Base-by-base conservation (phyloP, 2,888 invertebrate species). In the Phyto melanocephala region DNA sequence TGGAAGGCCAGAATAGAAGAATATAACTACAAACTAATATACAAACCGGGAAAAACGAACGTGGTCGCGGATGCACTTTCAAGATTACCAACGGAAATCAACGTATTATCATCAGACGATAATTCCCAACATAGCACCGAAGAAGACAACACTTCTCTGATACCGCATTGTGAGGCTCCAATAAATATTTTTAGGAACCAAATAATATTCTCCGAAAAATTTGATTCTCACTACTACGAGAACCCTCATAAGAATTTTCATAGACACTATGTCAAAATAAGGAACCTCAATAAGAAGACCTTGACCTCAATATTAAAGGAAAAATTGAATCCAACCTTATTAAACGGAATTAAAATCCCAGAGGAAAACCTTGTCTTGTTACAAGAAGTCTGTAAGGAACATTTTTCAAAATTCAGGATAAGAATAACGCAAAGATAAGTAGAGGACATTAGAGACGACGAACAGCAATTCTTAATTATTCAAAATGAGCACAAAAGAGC, bases 281-380 rank as follows among this genome's bases (percentile, higher is more conserved):
- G 35, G 11, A 54, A 54, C 8, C 15, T 56, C 35, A 15, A 56
- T 17, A 35, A 15, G 33, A 11, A 15, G n/a, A 28, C 5, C 28
- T 54, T 15, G 15, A 17, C 1, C 35, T 6, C n/a, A 45, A 17
- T 45, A 15, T 17, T 75, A 11, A 68, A 37, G n/a, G 67, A 72
- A 60, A 81, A 81, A 62, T 47, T 81, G 22, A 67, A 75, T 17
- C 24, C 62, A 17, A 54, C 56, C 7, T 20, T 74, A 33, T 0
- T 81, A n/a, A 77, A 71, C 17, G 80, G 77, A 11, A 81, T 71
- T 15, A 60, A 60, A 54, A 67, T 80, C 5, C 67, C 60, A 10
- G 62, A 40, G 17, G 54, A n/a, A n/a, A n/a, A n/a, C n/a, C n/a
- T n/a, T n/a, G n/a, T n/a, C n/a, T n/a, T n/a, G n/a, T n/a, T n/a